A percentile compares a stretch with the other conserved stretches of the same genome.
phyloP scores from a whole-genome alignment of 2,888 invertebrate species.

The Leptogaster cylindrica region DNA sequence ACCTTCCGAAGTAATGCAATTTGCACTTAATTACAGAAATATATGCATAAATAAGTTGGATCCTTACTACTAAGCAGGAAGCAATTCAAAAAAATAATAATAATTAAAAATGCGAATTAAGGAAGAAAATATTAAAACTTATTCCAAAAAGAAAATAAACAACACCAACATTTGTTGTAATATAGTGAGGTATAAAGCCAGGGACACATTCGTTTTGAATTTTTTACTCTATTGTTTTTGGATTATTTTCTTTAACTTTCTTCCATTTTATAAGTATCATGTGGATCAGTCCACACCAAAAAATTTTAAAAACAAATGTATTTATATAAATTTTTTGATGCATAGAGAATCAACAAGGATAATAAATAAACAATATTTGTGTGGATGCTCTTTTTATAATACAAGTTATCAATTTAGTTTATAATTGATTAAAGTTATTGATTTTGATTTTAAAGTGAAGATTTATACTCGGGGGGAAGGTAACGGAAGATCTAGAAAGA shows the following conservation, averaged over 20 bases:
- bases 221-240: too few species aligned
- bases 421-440: not conserved
- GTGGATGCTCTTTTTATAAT: not conserved
- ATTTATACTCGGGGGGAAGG: slow-evolving; percentile 1
- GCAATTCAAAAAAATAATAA: slow-evolving; percentile 1
- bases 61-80: slow-evolving; percentile 27
- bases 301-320: slow-evolving; percentile 13
- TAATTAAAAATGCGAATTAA: not conserved
- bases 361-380: slow-evolving; percentile 34
- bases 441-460: not conserved
- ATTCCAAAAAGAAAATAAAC: slow-evolving; percentile 27
- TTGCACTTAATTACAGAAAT: slow-evolving; percentile 28
- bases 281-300: slow-evolving; percentile 10
- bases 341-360: slow-evolving; percentile 9
- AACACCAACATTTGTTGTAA: too few species aligned
- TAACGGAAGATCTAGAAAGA: too few species aligned
- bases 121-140: too few species aligned
- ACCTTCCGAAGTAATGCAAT: too few species aligned
- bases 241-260: too few species aligned
- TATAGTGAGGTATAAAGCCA: too few species aligned
- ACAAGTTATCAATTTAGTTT: not conserved
- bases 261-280: slow-evolving; percentile 10
- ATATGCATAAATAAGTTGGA: slow-evolving; percentile 42
- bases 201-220: too few species aligned
- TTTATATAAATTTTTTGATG: slow-evolving; percentile 23